These are phyloP conservation scores for Caenorhabditis auriculariae DNA, from an alignment of 2,888 invertebrate genomes.

Conservation along the genomic window DNA sequence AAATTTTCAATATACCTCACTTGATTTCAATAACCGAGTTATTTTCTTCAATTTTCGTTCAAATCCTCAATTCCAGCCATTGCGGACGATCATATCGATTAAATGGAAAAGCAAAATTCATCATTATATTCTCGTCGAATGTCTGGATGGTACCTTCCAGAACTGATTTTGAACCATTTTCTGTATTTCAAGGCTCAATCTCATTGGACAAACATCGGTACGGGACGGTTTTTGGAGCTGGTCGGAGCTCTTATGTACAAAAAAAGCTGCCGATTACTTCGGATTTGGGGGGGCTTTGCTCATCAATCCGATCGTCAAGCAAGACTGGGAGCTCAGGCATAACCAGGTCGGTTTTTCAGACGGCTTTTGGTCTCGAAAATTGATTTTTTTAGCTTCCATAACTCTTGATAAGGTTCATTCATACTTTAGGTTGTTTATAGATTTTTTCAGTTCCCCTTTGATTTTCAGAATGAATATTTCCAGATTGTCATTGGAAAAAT, in stretches of 20 bases:
- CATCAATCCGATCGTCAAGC: slow-evolving; percentile 36
- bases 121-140: too few relatives aligned
- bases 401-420: too few relatives aligned
- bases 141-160: too few relatives aligned
- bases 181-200: not conserved
- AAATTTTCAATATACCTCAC: too few relatives aligned
- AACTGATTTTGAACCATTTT: too few relatives aligned
- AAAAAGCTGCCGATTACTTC: slow-evolving; percentile 31
- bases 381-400: too few relatives aligned
- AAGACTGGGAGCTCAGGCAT: slow-evolving; percentile 48
- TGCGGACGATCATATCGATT: slow-evolving; percentile 38
- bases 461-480: not conserved
- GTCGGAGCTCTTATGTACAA: not conserved
- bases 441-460: too few relatives aligned
- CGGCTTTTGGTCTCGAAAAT: too few relatives aligned
- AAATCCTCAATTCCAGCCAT: too few relatives aligned
- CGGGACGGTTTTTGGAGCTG: not conserved
- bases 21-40: too few relatives aligned
- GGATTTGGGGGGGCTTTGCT: slow-evolving; percentile 31
- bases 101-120: slow-evolving; percentile 38
- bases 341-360: slow-evolving; percentile 32
- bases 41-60: too few relatives aligned
- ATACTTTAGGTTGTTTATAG: too few relatives aligned
- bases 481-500: slow-evolving; percentile 39
- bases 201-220: not conserved